phyloP scores from a whole-genome alignment of 2,888 invertebrate genomes.

The Drosophila ustulata region DNA sequence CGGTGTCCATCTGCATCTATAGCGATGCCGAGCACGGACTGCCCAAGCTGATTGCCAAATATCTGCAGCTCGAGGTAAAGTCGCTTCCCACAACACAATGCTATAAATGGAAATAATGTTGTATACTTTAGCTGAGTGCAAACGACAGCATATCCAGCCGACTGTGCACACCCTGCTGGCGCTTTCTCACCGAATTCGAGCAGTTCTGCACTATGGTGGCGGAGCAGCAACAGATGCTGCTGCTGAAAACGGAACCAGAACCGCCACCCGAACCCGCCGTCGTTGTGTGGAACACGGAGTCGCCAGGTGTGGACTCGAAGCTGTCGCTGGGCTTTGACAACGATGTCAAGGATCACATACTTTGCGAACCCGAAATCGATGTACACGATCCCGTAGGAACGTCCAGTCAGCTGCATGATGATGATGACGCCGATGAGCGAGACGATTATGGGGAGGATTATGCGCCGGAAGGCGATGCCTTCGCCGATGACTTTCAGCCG shows the following conservation, averaged over 20 bases:
- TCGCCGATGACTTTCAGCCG: conserved; percentile 17
- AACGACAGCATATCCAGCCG: conserved; percentile 64
- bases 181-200: conserved; percentile 59
- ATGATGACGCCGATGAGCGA: conserved; percentile 3
- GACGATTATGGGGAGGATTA: conserved; percentile 6
- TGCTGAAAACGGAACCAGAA: conserved; percentile 64
- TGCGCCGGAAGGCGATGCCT: conserved; percentile 11
- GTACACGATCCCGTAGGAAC: conserved; percentile 34
- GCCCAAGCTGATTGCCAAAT: conserved; percentile 56
- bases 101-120: neutral
- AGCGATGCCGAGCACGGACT: conserved; percentile 49
- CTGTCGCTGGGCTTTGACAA: conserved; percentile 45
- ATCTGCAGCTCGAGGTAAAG: conserved; percentile 46
- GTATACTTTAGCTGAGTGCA: conserved; percentile 42
- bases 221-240: conserved; percentile 62
- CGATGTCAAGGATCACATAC: conserved; percentile 66
- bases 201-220: conserved; percentile 66
- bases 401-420: conserved; percentile 2
- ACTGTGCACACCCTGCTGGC: conserved; percentile 62
- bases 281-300: conserved; percentile 55
- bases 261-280: conserved; percentile 63
- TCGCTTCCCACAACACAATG: neutral
- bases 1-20: conserved; percentile 45
- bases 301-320: conserved; percentile 51
- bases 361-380: conserved; percentile 76